Conservation (phyloP, 2,113 vertebrate species). For the Apus apus region DNA sequence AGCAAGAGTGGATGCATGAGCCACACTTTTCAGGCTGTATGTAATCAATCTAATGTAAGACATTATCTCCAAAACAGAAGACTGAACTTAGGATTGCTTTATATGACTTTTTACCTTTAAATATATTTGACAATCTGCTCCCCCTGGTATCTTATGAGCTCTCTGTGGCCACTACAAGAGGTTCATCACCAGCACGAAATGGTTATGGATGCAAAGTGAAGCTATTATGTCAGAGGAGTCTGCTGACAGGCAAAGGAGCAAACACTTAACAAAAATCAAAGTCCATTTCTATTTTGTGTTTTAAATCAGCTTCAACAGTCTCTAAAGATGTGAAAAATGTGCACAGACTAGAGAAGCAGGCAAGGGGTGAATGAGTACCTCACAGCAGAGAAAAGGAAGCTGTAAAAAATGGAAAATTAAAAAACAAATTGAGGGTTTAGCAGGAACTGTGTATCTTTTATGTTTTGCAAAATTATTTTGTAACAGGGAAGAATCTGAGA, state of each 20-base stretch:
- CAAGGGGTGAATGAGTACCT: not conserved
- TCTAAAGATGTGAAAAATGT: constrained; percentile 27
- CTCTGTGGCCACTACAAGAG: constrained; percentile 18
- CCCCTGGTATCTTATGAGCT: constrained; percentile 23
- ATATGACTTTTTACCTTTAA: constrained; percentile 64
- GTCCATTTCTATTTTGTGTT: constrained; percentile 64
- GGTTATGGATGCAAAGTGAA: constrained; percentile 8
- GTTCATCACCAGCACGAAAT: constrained; percentile 24
- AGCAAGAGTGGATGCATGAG: constrained; percentile 67
- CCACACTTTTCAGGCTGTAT: constrained; percentile 69
- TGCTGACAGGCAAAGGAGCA: constrained; percentile 72
- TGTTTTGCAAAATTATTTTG: not conserved
- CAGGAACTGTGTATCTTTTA: not conserved
- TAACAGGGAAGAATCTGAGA: not conserved
- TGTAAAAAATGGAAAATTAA: not conserved
- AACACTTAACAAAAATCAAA: constrained; percentile 73
- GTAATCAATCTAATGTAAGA: constrained; percentile 76
- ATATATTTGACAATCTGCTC: constrained; percentile 63
- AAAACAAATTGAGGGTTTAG: not conserved
- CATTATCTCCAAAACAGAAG: constrained; percentile 72
- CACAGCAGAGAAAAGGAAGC: not conserved
- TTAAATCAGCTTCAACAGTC: constrained; percentile 51
- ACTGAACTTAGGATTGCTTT: constrained; percentile 55
- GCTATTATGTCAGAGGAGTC: constrained; percentile 47
- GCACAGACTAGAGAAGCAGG: not conserved